Conservation (phyloP, 2,888 invertebrate species). For the Acrobasis repandana region DNA sequence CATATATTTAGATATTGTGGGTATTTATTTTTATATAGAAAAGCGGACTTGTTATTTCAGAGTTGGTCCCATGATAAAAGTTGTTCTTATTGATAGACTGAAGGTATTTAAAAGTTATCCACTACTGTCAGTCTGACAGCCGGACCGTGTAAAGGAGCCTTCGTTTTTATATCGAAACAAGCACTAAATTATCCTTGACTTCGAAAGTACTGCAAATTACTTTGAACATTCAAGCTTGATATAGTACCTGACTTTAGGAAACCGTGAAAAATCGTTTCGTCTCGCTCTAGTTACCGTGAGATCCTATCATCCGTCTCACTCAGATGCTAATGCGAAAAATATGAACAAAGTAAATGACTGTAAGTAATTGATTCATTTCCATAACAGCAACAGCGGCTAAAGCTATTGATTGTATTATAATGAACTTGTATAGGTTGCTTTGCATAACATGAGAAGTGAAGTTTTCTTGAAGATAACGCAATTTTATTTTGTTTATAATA, state of each 20-base stretch:
- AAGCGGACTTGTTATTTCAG: too few relatives aligned
- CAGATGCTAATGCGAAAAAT: conserved; percentile 12
- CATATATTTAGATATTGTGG: too few relatives aligned
- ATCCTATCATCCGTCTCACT: conserved; percentile 18
- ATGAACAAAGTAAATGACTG: conserved; percentile 10
- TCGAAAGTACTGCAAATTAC: conserved; percentile 12
- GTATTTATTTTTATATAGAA: too few relatives aligned
- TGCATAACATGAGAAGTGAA: conserved; percentile 7
- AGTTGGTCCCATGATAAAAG: too few relatives aligned
- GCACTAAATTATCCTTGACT: conserved; percentile 5
- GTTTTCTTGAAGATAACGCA: background rate
- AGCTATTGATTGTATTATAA: conserved; percentile 14
- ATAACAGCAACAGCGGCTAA: conserved; percentile 4
- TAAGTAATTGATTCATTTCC: conserved; percentile 16
- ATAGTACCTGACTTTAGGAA: background rate
- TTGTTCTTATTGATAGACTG: too few relatives aligned
- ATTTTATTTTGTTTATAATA: background rate
- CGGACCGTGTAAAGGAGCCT: background rate
- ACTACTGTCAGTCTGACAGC: background rate
- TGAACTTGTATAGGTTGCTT: conserved; percentile 6
- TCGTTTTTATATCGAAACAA: background rate
- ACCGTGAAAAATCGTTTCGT: conserved; percentile 23
- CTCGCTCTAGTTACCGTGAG: conserved; percentile 14
- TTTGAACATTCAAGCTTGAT: conserved; percentile 12
- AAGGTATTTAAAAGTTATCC: background rate